These are phyloP conservation scores for Scaptomyza montana DNA, from an alignment of 1,140 invertebrate species.

Conservation along the genomic window DNA sequence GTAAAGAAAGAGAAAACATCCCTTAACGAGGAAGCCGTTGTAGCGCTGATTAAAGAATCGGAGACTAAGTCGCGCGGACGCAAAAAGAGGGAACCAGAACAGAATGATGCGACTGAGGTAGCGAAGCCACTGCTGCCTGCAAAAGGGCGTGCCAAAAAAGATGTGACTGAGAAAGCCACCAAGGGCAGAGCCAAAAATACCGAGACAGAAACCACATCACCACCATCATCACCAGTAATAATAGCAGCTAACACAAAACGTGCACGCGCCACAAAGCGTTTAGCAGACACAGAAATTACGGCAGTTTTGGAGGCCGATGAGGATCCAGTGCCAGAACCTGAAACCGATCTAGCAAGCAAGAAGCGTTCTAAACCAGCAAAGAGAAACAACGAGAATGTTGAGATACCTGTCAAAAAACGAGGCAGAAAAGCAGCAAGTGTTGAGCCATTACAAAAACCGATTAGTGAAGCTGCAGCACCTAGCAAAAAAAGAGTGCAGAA, in stretches of 20 bases:
- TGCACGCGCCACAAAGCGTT: conserved; percentile 27
- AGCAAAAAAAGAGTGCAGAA: conserved; percentile 31
- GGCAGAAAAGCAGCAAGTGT: conserved; percentile 20
- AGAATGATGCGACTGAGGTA: background rate
- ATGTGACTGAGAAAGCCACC: background rate
- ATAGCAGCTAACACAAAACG: conserved; percentile 20
- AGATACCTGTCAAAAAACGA: conserved; percentile 23
- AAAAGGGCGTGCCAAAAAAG: conserved; percentile 41
- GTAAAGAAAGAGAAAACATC: conserved; percentile 24
- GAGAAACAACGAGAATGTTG: conserved; percentile 20
- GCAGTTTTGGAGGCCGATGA: conserved; percentile 31
- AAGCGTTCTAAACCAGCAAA: conserved; percentile 37
- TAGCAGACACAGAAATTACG: conserved; percentile 44
- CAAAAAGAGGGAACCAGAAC: conserved; percentile 45
- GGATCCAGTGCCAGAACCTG: conserved; percentile 6
- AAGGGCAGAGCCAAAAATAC: conserved; percentile 30
- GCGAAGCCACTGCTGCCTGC: background rate
- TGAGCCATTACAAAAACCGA: conserved; percentile 7
- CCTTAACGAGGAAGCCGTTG: conserved; percentile 8
- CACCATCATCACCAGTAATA: background rate
- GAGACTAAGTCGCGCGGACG: conserved; percentile 68
- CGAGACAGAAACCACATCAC: background rate
- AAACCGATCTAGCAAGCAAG: conserved; percentile 14
- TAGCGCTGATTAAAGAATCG: background rate
- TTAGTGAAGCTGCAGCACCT: background rate